A percentile compares a stretch with the other conserved stretches of the same genome.
phyloP scores from a whole-genome alignment of 35 echinoderm and acorn worm genomes.

The Heliocidaris tuberculata region DNA sequence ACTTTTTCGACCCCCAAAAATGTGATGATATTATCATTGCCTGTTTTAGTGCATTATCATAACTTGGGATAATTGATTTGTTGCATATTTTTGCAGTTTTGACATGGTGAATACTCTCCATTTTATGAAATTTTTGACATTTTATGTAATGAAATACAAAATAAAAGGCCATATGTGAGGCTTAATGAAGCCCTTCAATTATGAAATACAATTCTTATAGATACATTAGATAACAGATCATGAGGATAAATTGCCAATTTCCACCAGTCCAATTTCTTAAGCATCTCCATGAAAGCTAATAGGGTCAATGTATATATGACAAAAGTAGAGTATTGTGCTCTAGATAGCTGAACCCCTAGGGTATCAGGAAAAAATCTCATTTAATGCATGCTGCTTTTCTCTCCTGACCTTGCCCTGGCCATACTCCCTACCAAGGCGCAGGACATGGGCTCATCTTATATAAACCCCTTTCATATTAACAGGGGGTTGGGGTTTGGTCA shows the following conservation, averaged over 20 bases:
- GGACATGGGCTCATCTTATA: neutral
- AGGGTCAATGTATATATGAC: neutral
- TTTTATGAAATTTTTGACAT: no score
- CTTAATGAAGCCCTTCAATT: neutral
- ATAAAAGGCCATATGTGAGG: no score
- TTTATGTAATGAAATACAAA: no score
- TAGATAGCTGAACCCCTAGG: neutral
- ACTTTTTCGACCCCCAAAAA: no score
- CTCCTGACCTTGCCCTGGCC: neutral
- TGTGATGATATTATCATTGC: no score
- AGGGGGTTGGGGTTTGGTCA: no score
- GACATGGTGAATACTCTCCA: no score
- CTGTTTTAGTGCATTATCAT: no score
- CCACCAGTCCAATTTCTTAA: neutral
- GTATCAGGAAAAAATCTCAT: neutral
- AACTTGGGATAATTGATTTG: no score
- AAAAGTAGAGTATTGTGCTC: slow-evolving; percentile 1
- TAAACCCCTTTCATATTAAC: neutral
- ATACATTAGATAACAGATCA: neutral
- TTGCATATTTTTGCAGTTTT: no score
- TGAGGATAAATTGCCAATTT: neutral
- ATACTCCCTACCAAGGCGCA: neutral
- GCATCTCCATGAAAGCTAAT: neutral
- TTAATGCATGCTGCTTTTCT: neutral
- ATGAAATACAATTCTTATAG: neutral